These are phyloP conservation scores for Sarcophilus harrisii DNA, from an alignment of 2,797 vertebrate genomes.

Conservation along the genomic window DNA sequence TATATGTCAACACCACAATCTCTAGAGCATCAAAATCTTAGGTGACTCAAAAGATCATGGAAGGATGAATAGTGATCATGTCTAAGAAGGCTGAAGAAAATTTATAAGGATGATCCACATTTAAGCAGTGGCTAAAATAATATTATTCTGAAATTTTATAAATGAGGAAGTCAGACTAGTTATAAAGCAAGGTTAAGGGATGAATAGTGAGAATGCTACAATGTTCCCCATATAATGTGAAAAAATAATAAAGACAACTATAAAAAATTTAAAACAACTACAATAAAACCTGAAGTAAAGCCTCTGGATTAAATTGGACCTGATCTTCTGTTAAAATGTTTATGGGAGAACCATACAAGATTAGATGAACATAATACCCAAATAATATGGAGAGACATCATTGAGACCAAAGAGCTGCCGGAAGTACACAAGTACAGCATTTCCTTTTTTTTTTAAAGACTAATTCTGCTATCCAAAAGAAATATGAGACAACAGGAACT, in stretches of 20 bases:
- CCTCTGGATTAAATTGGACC: background rate
- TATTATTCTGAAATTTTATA: background rate
- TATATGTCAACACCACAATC: background rate
- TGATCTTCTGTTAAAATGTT: background rate
- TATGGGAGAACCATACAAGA: background rate
- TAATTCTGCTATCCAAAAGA: slow-evolving; percentile 15
- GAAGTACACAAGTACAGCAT: background rate
- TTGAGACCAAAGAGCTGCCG: background rate
- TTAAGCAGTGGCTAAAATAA: background rate
- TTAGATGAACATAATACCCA: background rate
- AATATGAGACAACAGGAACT: background rate
- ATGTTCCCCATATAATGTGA: too few species aligned
- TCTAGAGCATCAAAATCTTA: background rate
- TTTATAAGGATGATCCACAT: background rate
- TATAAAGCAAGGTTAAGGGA: too few species aligned
- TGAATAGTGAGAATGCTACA: too few species aligned
- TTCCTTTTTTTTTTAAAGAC: background rate
- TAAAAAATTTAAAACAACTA: too few species aligned
- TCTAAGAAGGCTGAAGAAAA: background rate
- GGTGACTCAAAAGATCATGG: background rate
- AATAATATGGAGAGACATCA: background rate
- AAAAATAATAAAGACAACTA: too few species aligned
- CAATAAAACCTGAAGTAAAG: background rate
- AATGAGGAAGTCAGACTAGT: too few species aligned
- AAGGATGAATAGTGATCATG: background rate